phyloP scores from a whole-genome alignment of 2,888 invertebrate genomes.

The Prostheceraeus crozeri region DNA sequence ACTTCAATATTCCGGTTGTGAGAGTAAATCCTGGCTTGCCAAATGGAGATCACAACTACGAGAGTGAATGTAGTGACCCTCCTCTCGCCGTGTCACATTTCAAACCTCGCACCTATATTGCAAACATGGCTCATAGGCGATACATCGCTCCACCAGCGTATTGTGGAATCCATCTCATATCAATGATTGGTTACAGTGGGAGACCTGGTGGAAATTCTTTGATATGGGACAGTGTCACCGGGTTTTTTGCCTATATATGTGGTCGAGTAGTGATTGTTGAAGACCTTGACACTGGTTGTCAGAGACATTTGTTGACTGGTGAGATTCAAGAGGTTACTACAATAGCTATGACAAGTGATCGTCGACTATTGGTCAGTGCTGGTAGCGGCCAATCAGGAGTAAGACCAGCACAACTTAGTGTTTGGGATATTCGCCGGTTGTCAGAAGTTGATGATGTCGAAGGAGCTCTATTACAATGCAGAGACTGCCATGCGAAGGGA shows the following conservation, averaged over 20 bases:
- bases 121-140: slow-evolving; percentile 44
- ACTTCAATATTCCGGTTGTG: too few relatives aligned
- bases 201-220: slow-evolving; percentile 54
- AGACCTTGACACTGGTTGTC: slow-evolving; percentile 50
- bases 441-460: neutral
- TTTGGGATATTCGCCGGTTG: slow-evolving; percentile 15
- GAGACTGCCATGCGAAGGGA: neutral
- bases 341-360: slow-evolving; percentile 30
- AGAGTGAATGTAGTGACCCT: too few relatives aligned
- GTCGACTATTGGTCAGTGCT: slow-evolving; percentile 20
- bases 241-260: slow-evolving; percentile 46
- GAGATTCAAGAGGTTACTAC: slow-evolving; percentile 34
- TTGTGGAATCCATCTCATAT: slow-evolving; percentile 50
- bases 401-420: neutral
- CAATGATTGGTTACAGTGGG: slow-evolving; percentile 55
- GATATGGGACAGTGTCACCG: slow-evolving; percentile 54
- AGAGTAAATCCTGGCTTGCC: too few relatives aligned
- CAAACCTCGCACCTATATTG: slow-evolving; percentile 5
- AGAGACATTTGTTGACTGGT: slow-evolving; percentile 47
- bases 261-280: slow-evolving; percentile 53
- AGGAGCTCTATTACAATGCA: neutral
- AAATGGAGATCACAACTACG: too few relatives aligned
- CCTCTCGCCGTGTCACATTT: slow-evolving; percentile 2
- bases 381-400: too few relatives aligned
- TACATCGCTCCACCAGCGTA: slow-evolving; percentile 55